A percentile compares a stretch with the other conserved stretches of the same genome.
Evolutionary conservation across 2,888 invertebrate genomes (phyloP).

Genomic region (Salticus scenicus): DNA sequence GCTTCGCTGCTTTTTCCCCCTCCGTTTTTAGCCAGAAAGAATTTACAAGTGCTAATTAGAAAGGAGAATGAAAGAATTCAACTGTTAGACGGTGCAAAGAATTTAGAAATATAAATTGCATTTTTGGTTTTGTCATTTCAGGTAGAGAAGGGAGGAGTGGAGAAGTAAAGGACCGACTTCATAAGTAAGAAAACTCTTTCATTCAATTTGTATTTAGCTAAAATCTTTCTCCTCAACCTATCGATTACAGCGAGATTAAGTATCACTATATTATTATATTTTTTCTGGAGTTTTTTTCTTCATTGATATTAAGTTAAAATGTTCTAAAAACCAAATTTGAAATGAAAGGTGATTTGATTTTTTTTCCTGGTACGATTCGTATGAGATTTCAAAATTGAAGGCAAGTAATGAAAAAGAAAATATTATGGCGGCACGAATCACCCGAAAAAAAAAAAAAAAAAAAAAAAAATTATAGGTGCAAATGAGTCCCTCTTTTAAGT

Average conservation of each 20-base stretch:
- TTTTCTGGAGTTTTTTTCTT: not conserved
- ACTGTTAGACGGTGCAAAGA: conserved; percentile 38
- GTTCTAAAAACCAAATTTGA: not conserved
- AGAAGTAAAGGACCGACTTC: conserved; percentile 30
- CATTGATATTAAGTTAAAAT: conserved; percentile 1
- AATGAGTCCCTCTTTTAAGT: no score
- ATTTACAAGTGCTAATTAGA: conserved; percentile 64
- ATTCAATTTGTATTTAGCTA: conserved; percentile 18
- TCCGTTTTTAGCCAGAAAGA: conserved; percentile 56
- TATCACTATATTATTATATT: not conserved
- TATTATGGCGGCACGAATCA: no score
- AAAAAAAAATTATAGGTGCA: no score
- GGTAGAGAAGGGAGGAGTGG: not conserved
- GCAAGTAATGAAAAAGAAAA: no score
- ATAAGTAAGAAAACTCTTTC: conserved; percentile 56
- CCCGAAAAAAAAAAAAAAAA: no score
- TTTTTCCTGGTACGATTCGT: not conserved
- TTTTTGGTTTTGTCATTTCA: conserved; percentile 34
- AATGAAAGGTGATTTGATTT: not conserved
- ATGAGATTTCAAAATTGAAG: not conserved
- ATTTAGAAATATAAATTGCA: conserved; percentile 63
- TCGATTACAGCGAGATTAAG: conserved; percentile 3
- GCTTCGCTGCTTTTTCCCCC: conserved; percentile 45
- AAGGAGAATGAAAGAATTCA: conserved; percentile 35
- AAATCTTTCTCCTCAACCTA: conserved; percentile 4